Base-by-base conservation (phyloP, 2,797 vertebrate genomes). In the Trachurus trachurus region DNA sequence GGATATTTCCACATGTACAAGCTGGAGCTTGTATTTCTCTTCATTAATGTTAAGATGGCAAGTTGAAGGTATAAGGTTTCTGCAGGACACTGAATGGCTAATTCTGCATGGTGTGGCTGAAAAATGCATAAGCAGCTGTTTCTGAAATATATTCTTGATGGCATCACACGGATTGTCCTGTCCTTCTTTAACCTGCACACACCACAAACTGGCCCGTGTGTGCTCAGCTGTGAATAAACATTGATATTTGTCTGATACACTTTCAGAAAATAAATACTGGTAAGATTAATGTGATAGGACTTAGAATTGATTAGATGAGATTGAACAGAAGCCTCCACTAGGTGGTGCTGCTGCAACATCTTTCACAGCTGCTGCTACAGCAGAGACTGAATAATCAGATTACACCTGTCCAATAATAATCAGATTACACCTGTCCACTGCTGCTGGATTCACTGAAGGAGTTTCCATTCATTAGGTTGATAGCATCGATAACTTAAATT, bases 121-220 rank as follows among this genome's bases (percentile, higher is more conserved):
- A 79, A 64, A 61, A 44, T 42, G 29, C 57, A 39, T 77, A 42
- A 62, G 66, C 57, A 50, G 29, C 39, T 44, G 29, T 77, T 76
- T 72, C n/a, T 83, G 1, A 87, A 88, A 85, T 91, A 89, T 83
- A 89, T 57, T 83, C 74, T 71, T 84, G 17, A 73, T 64, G 26
- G 74, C 86, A 88, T 84, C 70, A 56, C 50, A 62, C 71, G 52
- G 17, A 26, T 78, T 81, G 84, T 88, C 68, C 61, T 85, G 83
- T 81, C 76, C 63, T 82, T 53, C 10, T 82, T 87, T 76, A 5
- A 73, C 22, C 10, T 9, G 9, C 15, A 42, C 15, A 26, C 29
- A 62, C 29, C 22, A 5, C 22, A 54, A 26, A 13, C 2, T 29
- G 21, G 22, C 6, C 44, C 50, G n/a, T 21, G 9, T 34, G 31